phyloP scores from a whole-genome alignment of 2,888 invertebrate genomes.

The Philaethria dido region DNA sequence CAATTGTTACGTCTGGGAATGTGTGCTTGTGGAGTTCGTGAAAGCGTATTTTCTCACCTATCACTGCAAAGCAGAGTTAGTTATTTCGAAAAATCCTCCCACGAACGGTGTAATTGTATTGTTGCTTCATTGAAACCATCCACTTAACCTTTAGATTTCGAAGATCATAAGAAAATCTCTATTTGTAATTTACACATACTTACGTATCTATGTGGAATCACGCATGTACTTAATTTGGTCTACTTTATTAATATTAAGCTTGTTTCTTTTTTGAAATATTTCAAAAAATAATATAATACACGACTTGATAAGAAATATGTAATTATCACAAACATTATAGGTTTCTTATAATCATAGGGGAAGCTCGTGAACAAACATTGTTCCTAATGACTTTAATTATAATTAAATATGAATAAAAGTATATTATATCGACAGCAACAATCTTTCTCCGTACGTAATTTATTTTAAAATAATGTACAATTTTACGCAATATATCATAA shows the following conservation, averaged over 20 bases:
- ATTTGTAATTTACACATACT: conserved; percentile 14
- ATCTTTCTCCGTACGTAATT: neutral
- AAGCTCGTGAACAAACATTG: neutral
- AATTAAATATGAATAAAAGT: neutral
- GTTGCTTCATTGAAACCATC: conserved; percentile 40
- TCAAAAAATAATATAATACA: no score
- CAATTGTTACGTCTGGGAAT: conserved; percentile 68
- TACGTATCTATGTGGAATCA: neutral
- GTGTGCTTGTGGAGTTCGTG: conserved; percentile 58
- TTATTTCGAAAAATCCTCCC: conserved; percentile 47
- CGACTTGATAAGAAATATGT: no score
- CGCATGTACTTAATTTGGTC: conserved; percentile 3
- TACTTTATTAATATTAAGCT: neutral
- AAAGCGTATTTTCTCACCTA: conserved; percentile 75
- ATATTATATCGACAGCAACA: neutral
- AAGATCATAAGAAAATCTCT: conserved; percentile 35
- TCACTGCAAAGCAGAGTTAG: conserved; percentile 45
- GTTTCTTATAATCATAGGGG: neutral
- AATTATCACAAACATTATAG: no score
- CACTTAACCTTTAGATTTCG: conserved; percentile 43
- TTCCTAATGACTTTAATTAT: neutral
- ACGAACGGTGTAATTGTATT: conserved; percentile 49
- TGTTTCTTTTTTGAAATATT: no score
- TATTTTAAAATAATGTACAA: neutral
- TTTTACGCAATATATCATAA: conserved; percentile 49